Evolutionary conservation across 1,140 invertebrate genomes (phyloP).

Genomic region (Musca vetustissima): DNA sequence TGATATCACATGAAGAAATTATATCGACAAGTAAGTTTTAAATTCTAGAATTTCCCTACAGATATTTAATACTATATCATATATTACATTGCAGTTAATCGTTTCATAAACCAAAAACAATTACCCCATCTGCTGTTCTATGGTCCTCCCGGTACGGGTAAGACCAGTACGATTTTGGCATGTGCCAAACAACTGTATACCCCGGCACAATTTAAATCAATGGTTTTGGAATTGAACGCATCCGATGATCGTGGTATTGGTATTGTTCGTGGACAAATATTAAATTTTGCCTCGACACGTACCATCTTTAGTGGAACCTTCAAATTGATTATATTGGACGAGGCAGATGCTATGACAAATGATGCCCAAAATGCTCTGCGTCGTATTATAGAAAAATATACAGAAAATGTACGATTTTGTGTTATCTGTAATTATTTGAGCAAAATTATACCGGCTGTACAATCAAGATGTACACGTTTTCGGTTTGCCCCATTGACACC

Average conservation of each 20-base stretch:
- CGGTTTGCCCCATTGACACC: slow-evolving; percentile 89
- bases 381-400: slow-evolving; percentile 98
- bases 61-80: slow-evolving; percentile 3
- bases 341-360: slow-evolving; percentile 99
- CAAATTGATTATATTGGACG: slow-evolving; percentile 97
- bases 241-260: slow-evolving; percentile 99
- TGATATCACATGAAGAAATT: slow-evolving; percentile 97
- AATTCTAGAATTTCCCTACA: background rate
- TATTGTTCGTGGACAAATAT: slow-evolving; percentile 91
- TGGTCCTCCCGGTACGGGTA: slow-evolving; percentile 98
- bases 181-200: slow-evolving; percentile 93
- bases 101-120: slow-evolving; percentile 90
- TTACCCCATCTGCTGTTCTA: slow-evolving; percentile 97
- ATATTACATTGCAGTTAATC: slow-evolving; percentile 71
- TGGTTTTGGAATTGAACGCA: slow-evolving; percentile 94
- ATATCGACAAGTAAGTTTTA: slow-evolving; percentile 91
- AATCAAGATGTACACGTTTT: slow-evolving; percentile 96
- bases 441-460: slow-evolving; percentile 97
- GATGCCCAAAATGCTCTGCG: slow-evolving; percentile 98
- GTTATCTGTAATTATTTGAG: slow-evolving; percentile 98
- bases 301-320: slow-evolving; percentile 93
- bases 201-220: slow-evolving; percentile 65
- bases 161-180: slow-evolving; percentile 97
- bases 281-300: slow-evolving; percentile 98
- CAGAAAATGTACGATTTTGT: slow-evolving; percentile 97